Percentiles rank a stretch among this genome's conserved stretches.
Evolutionary conservation across 2,113 vertebrate genomes (phyloP).

Genomic region (Oreotrochilus melanogaster): DNA sequence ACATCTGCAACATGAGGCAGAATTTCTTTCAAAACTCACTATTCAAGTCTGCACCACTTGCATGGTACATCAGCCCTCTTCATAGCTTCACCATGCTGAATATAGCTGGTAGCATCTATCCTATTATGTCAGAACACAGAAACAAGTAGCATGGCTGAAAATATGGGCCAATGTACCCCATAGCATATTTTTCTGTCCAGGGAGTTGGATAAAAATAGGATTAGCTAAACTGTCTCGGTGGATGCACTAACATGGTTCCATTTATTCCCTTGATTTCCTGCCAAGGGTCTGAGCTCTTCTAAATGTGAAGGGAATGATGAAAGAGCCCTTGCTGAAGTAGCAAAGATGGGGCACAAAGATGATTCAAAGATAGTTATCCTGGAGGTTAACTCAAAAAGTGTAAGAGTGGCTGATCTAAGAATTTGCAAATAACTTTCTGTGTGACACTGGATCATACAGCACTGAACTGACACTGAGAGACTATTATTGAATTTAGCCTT

Average conservation of each 20-base stretch:
- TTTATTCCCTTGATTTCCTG: conserved; percentile 10
- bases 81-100: not conserved
- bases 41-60: not conserved
- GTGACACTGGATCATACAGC: not conserved
- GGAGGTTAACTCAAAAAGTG: not conserved
- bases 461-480: not conserved
- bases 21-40: not conserved
- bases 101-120: not conserved
- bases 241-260: not conserved
- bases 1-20: not conserved
- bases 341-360: not conserved
- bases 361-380: not conserved
- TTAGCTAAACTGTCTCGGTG: not conserved
- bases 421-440: not conserved
- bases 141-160: not conserved
- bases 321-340: not conserved
- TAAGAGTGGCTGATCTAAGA: not conserved
- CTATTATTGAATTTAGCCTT: not conserved
- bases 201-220: not conserved
- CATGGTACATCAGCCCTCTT: not conserved
- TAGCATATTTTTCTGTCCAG: not conserved
- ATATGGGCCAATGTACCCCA: not conserved
- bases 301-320: not conserved
- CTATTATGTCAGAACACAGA: not conserved
- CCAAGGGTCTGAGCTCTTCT: not conserved